Base-by-base conservation (phyloP, 1,140 invertebrate species). In the Glossosoma conforme region DNA sequence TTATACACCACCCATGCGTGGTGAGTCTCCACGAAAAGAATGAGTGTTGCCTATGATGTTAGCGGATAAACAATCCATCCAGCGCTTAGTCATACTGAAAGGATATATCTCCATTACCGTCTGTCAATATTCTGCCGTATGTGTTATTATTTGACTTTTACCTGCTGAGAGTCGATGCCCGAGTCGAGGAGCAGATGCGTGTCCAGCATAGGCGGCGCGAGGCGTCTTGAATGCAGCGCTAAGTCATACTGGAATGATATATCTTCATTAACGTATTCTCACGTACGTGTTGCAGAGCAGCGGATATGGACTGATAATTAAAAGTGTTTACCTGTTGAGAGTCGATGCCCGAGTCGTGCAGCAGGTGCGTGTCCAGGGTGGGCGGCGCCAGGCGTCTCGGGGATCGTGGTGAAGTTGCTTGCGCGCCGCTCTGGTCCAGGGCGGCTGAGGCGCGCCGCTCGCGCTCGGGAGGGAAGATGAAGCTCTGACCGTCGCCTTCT, bases 121-220 rank as follows among this genome's bases (percentile, higher is more conserved):
- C n/a, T n/a, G n/a, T n/a, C n/a, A n/a, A n/a, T n/a, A n/a, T n/a
- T n/a, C n/a, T n/a, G n/a, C n/a, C n/a, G n/a, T n/a, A n/a, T n/a
- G n/a, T n/a, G n/a, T n/a, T n/a, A n/a, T n/a, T n/a, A n/a, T n/a
- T n/a, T n/a, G n/a, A n/a, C n/a, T n/a, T n/a, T 50, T 63, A 81
- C 79, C 75, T 82, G 80, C 40, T 81, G 78, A n/a, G 83, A 85
- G 41, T 85, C 82, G 60, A 85, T 86, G 35, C 83, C 83, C 1
- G 78, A 80, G 56, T 81, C 79, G 50, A 67, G 62, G 41, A 69
- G 68, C 33, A 60, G 49, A 35, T 61, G 62, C 13, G 55, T 53
- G n/a, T 68, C 67, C 11, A 45, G 28, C 18, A 11, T 36, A 5
- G 54, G 54, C 11, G 44, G 30, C 10, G 40, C 33, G 19, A 56